These are phyloP conservation scores for Lochmaea capreae DNA, from an alignment of 2,888 invertebrate genomes.

Conservation along the genomic window DNA sequence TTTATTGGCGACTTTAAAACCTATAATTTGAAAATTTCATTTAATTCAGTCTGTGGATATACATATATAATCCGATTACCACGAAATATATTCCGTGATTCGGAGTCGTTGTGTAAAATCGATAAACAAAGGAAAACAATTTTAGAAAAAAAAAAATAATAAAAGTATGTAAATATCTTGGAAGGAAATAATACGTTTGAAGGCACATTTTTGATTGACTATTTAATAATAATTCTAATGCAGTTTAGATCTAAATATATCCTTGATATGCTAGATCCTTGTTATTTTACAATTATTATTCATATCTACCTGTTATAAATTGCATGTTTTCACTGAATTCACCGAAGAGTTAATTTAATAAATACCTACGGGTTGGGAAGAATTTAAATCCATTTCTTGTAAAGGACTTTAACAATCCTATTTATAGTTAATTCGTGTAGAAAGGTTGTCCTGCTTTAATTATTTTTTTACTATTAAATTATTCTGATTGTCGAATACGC, in stretches of 20 bases:
- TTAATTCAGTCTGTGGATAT: conserved; percentile 7
- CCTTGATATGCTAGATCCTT: conserved; percentile 1
- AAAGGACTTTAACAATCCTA: too few relatives aligned
- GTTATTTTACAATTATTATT: conserved; percentile 11
- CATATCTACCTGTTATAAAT: conserved; percentile 15
- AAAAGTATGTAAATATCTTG: conserved; percentile 42
- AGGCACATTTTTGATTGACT: conserved; percentile 44
- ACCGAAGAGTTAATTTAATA: background rate
- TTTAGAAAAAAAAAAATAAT: background rate
- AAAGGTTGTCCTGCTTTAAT: too few relatives aligned
- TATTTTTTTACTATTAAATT: too few relatives aligned
- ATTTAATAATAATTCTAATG: conserved; percentile 40
- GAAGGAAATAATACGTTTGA: conserved; percentile 42
- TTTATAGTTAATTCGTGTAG: too few relatives aligned
- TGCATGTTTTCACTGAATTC: background rate
- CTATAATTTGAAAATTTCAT: conserved; percentile 23
- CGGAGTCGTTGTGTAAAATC: conserved; percentile 38
- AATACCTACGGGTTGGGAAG: background rate
- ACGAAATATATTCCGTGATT: conserved; percentile 42
- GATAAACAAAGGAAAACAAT: conserved; percentile 27
- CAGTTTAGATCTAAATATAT: conserved; percentile 5
- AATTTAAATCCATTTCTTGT: too few relatives aligned
- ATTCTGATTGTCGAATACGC: conserved; percentile 4
- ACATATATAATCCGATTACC: too few relatives aligned
- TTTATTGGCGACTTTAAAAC: conserved; percentile 13